Base-by-base conservation (phyloP, 2,113 vertebrate species). In the Narcine bancroftii region DNA sequence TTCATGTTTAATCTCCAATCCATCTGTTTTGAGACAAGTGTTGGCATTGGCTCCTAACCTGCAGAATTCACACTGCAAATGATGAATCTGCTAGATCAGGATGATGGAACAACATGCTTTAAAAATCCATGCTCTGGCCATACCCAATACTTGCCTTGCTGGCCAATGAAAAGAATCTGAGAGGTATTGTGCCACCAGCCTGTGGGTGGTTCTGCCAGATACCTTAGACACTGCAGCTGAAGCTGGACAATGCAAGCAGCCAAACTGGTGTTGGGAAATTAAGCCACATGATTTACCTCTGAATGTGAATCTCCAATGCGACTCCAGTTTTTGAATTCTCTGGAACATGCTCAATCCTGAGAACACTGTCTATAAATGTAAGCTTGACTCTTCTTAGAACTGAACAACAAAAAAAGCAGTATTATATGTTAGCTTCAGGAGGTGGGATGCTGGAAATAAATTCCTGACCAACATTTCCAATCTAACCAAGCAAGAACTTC, bases 261-360 rank as follows among this genome's bases (percentile, higher is more conserved):
- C 4, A 26, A 24, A 26, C 17, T 3, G 15, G 19, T 2, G 66
- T 24, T 17, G 66, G 33, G 71, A 93, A 95, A 56, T 33, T 42
- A 33, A 89, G 36, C 10, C 60, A 13, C 60, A 81, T 6, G 2
- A 75, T 95, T 96, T 96, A 99, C 99, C 97, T 98, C 93, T 96
- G 96, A 42, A 99, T 97, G 94, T 97, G 96, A 93, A 99, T 96
- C 95, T 99, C 98, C 94, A 99, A 96, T 39, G 98, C 98, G 87
- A 98, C 96, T 95, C 99, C 99, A 93, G 97, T 98, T 97, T 99
- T 99, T 92, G 98, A 99, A 95, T 99, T 98, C 95, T 99, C 98
- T 0, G 97, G 98, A 93, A 99, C 96, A 53, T 99, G 98, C 95
- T 99, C 98, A 75, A 99, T 96, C 95, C 97, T 96, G 93, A 99